These are phyloP conservation scores for Xenotilapia leptura DNA, from an alignment of 2,113 vertebrate genomes.

Conservation along the genomic window DNA sequence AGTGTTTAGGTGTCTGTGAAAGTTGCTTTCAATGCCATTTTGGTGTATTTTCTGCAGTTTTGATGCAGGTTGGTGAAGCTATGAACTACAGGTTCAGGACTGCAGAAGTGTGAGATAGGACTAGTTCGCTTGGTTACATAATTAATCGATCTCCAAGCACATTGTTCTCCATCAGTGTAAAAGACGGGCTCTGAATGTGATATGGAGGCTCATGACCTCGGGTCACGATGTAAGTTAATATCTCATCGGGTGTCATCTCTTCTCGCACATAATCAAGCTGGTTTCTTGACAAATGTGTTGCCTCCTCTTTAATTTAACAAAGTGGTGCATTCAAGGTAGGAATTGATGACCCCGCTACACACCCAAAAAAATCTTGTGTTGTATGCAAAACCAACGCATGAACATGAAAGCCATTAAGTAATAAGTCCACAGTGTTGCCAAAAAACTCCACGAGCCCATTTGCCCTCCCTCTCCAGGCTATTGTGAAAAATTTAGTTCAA, in stretches of 20 bases:
- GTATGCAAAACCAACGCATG: background rate
- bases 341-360: background rate
- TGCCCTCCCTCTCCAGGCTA: background rate
- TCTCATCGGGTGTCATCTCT: background rate
- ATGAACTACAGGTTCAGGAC: background rate
- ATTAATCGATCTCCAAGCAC: background rate
- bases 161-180: background rate
- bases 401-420: background rate
- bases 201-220: background rate
- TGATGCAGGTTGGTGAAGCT: background rate
- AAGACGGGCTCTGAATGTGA: background rate
- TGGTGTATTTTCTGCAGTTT: background rate
- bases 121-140: background rate
- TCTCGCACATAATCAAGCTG: background rate
- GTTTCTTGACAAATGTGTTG: background rate
- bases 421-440: background rate
- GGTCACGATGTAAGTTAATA: background rate
- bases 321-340: background rate
- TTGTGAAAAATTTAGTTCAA: constrained; percentile 9
- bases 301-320: background rate
- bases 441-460: constrained; percentile 4
- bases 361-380: background rate
- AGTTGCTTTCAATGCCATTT: background rate
- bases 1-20: background rate
- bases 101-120: background rate